Conservation (phyloP, 2,113 vertebrate genomes). For the Epinephelus moara region DNA sequence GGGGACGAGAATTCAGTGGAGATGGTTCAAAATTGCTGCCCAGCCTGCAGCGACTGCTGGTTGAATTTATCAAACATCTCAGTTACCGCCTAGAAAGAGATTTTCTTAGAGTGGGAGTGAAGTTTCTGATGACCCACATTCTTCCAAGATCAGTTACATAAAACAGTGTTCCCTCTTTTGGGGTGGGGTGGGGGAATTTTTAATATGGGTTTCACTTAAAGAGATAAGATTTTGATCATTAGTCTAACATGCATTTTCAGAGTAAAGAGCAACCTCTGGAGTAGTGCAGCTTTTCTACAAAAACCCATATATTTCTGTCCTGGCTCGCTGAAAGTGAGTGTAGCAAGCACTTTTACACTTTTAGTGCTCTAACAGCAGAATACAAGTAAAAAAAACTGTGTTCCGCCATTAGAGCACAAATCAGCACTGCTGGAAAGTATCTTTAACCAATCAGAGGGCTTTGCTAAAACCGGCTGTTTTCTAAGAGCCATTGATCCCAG, state of each 20-base stretch:
- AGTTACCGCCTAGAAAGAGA: slow-evolving; percentile 11
- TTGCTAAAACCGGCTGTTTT: slow-evolving; percentile 21
- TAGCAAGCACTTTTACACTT: slow-evolving; percentile 16
- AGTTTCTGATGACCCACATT: slow-evolving; percentile 18
- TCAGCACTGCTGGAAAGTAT: neutral
- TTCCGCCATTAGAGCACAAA: neutral
- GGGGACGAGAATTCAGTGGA: slow-evolving; percentile 54
- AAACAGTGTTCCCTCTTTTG: neutral
- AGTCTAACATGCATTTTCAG: neutral
- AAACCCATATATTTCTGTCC: neutral
- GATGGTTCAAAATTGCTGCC: slow-evolving; percentile 37
- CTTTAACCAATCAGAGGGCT: slow-evolving; percentile 39
- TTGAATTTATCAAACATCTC: slow-evolving; percentile 36
- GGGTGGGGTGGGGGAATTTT: neutral
- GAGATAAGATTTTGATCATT: neutral
- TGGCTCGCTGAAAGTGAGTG: neutral
- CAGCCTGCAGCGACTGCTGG: slow-evolving; percentile 51
- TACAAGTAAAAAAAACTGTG: neutral
- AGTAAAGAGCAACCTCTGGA: neutral
- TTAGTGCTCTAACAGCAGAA: neutral
- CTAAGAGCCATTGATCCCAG: slow-evolving; percentile 42
- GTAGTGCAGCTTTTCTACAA: neutral
- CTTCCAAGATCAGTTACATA: slow-evolving; percentile 16
- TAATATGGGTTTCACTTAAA: neutral
- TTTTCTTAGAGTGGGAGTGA: neutral